A percentile compares a stretch with the other conserved stretches of the same genome.
phyloP scores from a whole-genome alignment of 2,113 vertebrate genomes.

The Herpailurus yagouaroundi region DNA sequence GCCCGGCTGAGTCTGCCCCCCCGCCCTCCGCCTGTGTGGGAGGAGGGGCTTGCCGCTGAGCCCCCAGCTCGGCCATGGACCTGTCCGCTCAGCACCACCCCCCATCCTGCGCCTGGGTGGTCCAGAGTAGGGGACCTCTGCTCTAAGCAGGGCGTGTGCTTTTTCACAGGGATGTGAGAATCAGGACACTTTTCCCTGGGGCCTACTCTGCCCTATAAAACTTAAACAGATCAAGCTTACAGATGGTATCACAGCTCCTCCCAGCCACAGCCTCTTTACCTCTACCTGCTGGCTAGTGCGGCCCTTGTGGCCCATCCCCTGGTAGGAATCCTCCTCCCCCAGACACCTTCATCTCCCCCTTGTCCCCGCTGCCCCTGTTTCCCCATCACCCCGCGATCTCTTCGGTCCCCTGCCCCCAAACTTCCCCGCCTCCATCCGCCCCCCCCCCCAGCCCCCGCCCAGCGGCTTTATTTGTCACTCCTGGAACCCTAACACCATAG shows the following conservation, averaged over 20 bases:
- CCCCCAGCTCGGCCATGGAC: not conserved
- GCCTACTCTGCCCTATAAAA: conserved; percentile 66
- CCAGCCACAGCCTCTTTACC: not conserved
- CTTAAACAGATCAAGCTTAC: conserved; percentile 44
- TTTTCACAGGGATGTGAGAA: conserved; percentile 45
- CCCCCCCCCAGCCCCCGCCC: fast-evolving
- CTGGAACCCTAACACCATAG: too few relatives aligned
- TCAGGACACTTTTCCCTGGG: conserved; percentile 54
- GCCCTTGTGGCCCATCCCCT: not conserved
- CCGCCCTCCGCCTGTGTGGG: not conserved
- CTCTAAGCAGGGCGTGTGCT: not conserved
- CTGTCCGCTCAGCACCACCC: not conserved
- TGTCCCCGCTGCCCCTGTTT: not conserved
- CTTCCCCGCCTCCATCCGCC: not conserved
- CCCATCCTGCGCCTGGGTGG: not conserved
- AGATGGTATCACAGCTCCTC: conserved; percentile 23
- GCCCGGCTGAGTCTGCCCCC: not conserved
- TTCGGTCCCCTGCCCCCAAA: not conserved
- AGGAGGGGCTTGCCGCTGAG: not conserved
- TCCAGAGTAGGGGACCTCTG: not conserved
- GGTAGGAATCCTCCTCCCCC: not conserved
- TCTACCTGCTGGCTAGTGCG: not conserved
- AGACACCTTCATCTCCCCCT: not conserved
- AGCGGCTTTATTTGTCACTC: not conserved
- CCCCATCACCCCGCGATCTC: not conserved